Base-by-base conservation (phyloP, 2,888 invertebrate species). In the Pogonocherus hispidulus region DNA sequence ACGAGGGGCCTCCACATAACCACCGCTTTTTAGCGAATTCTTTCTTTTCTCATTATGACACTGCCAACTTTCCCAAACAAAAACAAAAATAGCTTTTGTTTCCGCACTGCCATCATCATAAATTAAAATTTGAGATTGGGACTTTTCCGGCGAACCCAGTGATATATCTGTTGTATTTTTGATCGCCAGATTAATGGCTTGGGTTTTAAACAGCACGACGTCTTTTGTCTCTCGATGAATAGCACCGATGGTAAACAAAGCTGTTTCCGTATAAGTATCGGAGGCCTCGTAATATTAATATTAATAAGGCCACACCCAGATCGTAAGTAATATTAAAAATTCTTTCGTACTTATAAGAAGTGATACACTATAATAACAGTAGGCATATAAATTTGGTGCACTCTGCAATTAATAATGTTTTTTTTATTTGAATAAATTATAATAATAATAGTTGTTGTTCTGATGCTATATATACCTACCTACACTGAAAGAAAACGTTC, bases 231-330 rank as follows among this genome's bases (percentile, higher is more conserved):
- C 1, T 41, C 5, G 41, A 41, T 41, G 41, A 3, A 41, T 41
- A 14, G 37, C 8, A 11, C 8, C 32, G 14, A 14, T 3, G n/a
- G 41, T 41, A 41, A 41, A 41, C 41, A 41, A 41, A 41, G 41
- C 41, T n/a, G 41, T 41, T 41, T 41, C 41, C 41, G 41, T 41
- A 41, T 41, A 41, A 41, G 41, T 41, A 41, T 41, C 14, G 41
- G 41, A 41, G 41, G n/a, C 16, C 41, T 41, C 41, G 41, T 14
- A 41, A n/a, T 41, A 37, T 41, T 41, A 41, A 41, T 41, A 41
- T 41, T 41, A 41, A 41, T 41, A 41, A 41, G 41, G 14, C 41
- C 41, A 41, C 41, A 16, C 41, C 41, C 14, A n/a, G 41, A 27
- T 3, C 27, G 8, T 27, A 27, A 27, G 4, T 27, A 27, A 27